Evolutionary conservation across 2,113 vertebrate genomes (phyloP).

Genomic region (Mesocricetus auratus): DNA sequence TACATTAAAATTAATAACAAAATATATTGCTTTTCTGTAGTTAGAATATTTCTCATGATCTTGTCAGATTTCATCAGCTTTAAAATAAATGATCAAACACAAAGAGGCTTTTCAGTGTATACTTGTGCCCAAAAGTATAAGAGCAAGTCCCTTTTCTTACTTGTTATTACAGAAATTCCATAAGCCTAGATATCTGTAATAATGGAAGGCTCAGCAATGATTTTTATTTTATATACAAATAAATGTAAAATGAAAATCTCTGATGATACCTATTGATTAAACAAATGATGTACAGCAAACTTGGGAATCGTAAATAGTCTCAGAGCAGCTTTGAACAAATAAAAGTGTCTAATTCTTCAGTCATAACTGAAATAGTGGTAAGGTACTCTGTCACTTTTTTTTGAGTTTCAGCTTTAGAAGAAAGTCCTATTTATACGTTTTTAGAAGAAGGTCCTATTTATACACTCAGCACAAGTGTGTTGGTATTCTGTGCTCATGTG

Average conservation of each 20-base stretch:
- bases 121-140: constrained; percentile 10
- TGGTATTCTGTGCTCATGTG: not conserved
- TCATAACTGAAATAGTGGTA: constrained; percentile 7
- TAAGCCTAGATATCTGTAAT: constrained; percentile 47
- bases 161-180: constrained; percentile 32
- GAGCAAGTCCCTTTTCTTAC: constrained; percentile 20
- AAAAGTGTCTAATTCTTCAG: not conserved
- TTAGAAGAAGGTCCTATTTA: constrained; percentile 26
- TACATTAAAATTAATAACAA: constrained; percentile 78
- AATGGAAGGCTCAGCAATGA: not conserved
- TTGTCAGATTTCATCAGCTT: constrained; percentile 81
- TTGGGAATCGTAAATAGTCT: constrained; percentile 28
- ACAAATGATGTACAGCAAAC: not conserved
- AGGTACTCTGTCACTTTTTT: not conserved
- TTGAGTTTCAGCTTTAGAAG: constrained; percentile 40
- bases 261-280: constrained; percentile 40
- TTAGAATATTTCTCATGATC: constrained; percentile 76
- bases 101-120: not conserved
- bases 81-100: constrained; percentile 55
- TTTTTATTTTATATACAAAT: constrained; percentile 55
- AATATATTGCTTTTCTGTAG: constrained; percentile 73
- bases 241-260: constrained; percentile 62
- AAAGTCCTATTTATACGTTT: not conserved
- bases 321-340: constrained; percentile 36
- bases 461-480: not conserved